A percentile compares a stretch with the other conserved stretches of the same genome.
Evolutionary conservation across 2,113 vertebrate genomes (phyloP).

Genomic region (Cebus imitator): DNA sequence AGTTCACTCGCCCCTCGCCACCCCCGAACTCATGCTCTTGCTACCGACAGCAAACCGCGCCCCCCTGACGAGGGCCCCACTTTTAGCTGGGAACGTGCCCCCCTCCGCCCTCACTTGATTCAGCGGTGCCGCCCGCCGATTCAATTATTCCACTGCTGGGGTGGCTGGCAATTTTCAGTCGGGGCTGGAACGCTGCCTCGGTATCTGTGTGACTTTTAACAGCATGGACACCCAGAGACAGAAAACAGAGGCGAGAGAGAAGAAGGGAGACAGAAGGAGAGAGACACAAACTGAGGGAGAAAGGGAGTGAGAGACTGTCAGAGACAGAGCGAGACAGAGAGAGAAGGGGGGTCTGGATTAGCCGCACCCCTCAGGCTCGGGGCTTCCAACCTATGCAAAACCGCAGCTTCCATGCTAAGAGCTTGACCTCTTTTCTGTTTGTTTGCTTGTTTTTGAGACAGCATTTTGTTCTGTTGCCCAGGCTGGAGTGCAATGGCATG

Average conservation of each 20-base stretch:
- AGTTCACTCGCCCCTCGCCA: fast-evolving
- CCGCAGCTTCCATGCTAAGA: neutral
- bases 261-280: neutral
- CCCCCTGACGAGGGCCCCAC: neutral
- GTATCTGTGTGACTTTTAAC: constrained; percentile 39
- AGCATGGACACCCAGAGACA: neutral
- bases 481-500: too few species aligned
- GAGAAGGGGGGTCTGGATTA: neutral
- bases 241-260: neutral
- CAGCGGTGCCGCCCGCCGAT: constrained; percentile 41
- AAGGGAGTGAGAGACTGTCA: neutral
- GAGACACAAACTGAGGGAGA: neutral
- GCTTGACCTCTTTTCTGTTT: too few species aligned
- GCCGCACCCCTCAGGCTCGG: neutral
- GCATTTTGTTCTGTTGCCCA: too few species aligned
- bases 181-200: neutral
- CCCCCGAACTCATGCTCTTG: fast-evolving
- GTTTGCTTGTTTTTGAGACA: too few species aligned
- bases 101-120: neutral
- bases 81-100: too few species aligned
- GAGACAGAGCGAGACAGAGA: neutral
- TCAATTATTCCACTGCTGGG: constrained; percentile 56
- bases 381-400: neutral
- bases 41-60: too few species aligned
- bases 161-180: constrained; percentile 53